phyloP scores from a whole-genome alignment of 1,140 invertebrate genomes.

The Drosophila tropicalis region DNA sequence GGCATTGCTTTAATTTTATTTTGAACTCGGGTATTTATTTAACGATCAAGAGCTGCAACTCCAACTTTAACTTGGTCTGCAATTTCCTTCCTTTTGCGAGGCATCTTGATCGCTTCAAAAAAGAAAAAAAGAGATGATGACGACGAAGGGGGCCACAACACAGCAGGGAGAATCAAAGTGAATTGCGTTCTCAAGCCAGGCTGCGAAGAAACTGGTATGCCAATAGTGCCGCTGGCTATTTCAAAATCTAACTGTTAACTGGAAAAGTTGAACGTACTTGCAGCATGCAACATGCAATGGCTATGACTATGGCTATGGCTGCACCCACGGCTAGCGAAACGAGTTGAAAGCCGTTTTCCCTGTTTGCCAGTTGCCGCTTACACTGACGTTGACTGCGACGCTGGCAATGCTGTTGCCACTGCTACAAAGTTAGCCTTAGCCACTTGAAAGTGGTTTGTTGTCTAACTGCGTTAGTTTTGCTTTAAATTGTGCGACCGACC shows the following conservation, averaged over 20 bases:
- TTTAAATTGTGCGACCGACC: slow-evolving; percentile 74
- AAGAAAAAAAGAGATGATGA: slow-evolving; percentile 17
- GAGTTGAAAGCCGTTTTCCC: slow-evolving; percentile 80
- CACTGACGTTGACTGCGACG: not conserved
- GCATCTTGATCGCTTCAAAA: slow-evolving; percentile 65
- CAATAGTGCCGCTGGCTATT: slow-evolving; percentile 69
- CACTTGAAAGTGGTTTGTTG: slow-evolving; percentile 80
- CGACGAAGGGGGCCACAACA: not conserved
- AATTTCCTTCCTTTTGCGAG: slow-evolving; percentile 72
- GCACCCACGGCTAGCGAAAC: slow-evolving; percentile 74
- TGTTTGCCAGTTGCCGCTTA: slow-evolving; percentile 60
- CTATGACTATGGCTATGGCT: slow-evolving; percentile 42
- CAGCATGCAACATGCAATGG: slow-evolving; percentile 77
- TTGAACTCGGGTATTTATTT: slow-evolving; percentile 77
- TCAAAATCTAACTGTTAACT: slow-evolving; percentile 82
- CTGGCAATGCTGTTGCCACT: slow-evolving; percentile 2
- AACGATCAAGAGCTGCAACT: slow-evolving; percentile 57
- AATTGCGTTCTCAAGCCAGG: slow-evolving; percentile 72
- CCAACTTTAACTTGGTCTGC: slow-evolving; percentile 49
- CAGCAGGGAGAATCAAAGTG: slow-evolving; percentile 14
- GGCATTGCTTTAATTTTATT: slow-evolving; percentile 76
- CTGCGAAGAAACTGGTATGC: slow-evolving; percentile 71
- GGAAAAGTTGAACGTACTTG: slow-evolving; percentile 81
- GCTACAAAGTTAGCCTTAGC: slow-evolving; percentile 24
- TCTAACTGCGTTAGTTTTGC: slow-evolving; percentile 79